Percentiles rank a stretch among this genome's conserved stretches.
Evolutionary conservation across 2,888 invertebrate species (phyloP).

Genomic region (Cryptus armator): DNA sequence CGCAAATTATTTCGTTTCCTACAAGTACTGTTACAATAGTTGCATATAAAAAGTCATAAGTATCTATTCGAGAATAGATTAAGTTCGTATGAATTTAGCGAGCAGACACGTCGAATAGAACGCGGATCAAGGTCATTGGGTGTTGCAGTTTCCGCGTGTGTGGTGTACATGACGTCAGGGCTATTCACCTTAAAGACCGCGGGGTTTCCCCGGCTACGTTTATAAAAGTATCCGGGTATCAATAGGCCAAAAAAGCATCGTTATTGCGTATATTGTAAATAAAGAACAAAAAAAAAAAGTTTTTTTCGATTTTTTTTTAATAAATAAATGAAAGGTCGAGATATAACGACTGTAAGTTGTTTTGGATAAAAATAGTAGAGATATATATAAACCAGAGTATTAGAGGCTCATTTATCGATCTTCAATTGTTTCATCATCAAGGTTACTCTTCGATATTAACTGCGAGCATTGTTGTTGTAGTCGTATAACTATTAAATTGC

Average conservation of each 20-base stretch:
- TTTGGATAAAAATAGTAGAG: background rate
- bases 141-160: background rate
- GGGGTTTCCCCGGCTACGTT: conserved; percentile 3
- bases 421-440: conserved; percentile 30
- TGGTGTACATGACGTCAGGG: conserved; percentile 16
- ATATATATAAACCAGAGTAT: conserved; percentile 11
- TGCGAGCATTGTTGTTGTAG: too few species aligned
- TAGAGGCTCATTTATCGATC: conserved; percentile 49
- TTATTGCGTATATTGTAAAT: background rate
- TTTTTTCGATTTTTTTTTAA: background rate
- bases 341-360: background rate
- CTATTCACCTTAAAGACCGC: conserved; percentile 27
- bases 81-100: background rate
- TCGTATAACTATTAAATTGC: too few species aligned
- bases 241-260: background rate
- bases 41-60: background rate
- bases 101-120: background rate
- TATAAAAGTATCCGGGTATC: too few species aligned
- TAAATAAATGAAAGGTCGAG: background rate
- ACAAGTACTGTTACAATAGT: background rate
- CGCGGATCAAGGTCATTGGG: conserved; percentile 40
- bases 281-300: background rate
- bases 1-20: background rate
- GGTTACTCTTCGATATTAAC: too few species aligned
- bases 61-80: background rate